Conservation (phyloP, 2,888 invertebrate genomes). For the Aromia moschata region DNA sequence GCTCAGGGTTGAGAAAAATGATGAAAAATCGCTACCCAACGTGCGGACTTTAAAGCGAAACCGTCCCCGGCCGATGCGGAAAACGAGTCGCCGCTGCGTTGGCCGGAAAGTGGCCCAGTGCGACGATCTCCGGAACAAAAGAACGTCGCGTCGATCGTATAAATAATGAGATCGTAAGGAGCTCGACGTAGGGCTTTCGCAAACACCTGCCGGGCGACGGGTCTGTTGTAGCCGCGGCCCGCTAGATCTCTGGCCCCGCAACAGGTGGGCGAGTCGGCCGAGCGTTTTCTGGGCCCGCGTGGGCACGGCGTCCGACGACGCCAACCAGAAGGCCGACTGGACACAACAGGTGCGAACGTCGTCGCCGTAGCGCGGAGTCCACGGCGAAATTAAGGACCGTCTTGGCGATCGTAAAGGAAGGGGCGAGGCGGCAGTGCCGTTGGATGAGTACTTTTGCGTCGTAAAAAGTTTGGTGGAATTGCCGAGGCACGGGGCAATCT, state of each 20-base stretch:
- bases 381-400: conserved; percentile 33
- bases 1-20: too few species aligned
- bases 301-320: neutral
- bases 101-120: too few species aligned
- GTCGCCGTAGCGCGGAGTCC: neutral
- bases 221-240: neutral
- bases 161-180: too few species aligned
- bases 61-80: too few species aligned
- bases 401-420: conserved; percentile 36
- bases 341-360: conserved; percentile 7
- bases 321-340: neutral
- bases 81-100: too few species aligned
- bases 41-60: too few species aligned
- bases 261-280: conserved; percentile 14
- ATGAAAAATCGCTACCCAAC: too few species aligned
- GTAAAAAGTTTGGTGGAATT: conserved; percentile 27
- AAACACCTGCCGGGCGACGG: too few species aligned
- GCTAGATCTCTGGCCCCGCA: neutral
- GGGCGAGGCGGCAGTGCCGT: conserved; percentile 23
- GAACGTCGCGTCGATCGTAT: too few species aligned
- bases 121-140: too few species aligned
- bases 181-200: too few species aligned
- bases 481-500: neutral
- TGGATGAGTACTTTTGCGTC: conserved; percentile 27
- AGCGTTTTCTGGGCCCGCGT: neutral